Conservation (phyloP, 1,140 invertebrate species). For the Drosophila suzukii region DNA sequence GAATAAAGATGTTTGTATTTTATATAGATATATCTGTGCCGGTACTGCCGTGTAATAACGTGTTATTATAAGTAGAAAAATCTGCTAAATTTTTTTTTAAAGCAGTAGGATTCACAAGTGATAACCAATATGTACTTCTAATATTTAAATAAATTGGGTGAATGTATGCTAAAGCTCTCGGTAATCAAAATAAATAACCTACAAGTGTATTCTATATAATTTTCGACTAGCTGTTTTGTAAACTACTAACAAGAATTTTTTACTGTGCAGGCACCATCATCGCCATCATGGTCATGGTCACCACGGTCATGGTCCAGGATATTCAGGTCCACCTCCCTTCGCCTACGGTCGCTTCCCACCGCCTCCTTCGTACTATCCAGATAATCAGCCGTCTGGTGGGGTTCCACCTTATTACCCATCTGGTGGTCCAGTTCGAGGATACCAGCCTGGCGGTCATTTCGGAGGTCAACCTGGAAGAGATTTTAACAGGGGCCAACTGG, state of each 20-base stretch:
- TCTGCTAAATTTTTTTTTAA: too few relatives aligned
- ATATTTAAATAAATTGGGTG: not conserved
- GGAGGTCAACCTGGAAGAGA: constrained; percentile 1
- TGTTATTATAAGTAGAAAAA: too few relatives aligned
- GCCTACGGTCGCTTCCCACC: not conserved
- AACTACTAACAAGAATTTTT: not conserved
- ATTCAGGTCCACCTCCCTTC: not conserved
- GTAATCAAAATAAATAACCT: not conserved
- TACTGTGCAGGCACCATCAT: constrained; percentile 13
- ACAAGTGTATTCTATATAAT: not conserved
- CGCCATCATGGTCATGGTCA: constrained; percentile 9
- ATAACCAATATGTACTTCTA: too few relatives aligned
- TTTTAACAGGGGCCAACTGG: constrained; percentile 8
- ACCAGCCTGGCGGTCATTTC: constrained; percentile 4
- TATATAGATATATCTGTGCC: too few relatives aligned
- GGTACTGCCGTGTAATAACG: too few relatives aligned
- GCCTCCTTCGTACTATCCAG: not conserved
- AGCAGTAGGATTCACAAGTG: too few relatives aligned
- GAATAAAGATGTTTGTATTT: too few relatives aligned
- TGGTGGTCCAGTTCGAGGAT: not conserved
- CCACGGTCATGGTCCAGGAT: not conserved
- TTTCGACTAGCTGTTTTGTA: too few relatives aligned
- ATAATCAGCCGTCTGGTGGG: not conserved
- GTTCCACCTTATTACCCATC: not conserved
- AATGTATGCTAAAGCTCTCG: not conserved